Percentiles rank a stretch among this genome's conserved stretches.
Evolutionary conservation across 1,140 invertebrate genomes (phyloP).

Genomic region (Maniola jurtina): DNA sequence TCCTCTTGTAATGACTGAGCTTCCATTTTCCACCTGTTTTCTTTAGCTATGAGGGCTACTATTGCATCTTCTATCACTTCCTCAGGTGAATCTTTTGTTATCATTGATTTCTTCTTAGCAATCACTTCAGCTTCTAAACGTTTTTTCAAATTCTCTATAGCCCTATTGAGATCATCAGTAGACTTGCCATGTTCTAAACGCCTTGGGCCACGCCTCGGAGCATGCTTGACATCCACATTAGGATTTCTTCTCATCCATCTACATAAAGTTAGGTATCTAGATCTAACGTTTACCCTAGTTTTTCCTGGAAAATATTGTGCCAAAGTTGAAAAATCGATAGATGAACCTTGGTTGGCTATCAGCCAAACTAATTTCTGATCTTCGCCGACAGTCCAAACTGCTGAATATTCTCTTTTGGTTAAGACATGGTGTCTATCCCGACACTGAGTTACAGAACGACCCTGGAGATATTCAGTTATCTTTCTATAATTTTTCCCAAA

Average conservation of each 20-base stretch:
- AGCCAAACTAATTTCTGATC: conserved; percentile 62
- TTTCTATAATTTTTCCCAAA: conserved; percentile 81
- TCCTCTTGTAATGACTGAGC: conserved; percentile 15
- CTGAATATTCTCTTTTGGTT: conserved; percentile 48
- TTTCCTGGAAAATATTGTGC: conserved; percentile 60
- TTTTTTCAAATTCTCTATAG: conserved; percentile 56
- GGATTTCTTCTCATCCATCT: conserved; percentile 66
- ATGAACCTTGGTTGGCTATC: conserved; percentile 54
- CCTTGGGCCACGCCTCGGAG: conserved; percentile 58
- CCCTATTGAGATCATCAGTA: conserved; percentile 51
- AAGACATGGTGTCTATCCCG: conserved; percentile 54
- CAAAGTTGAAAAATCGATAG: conserved; percentile 52
- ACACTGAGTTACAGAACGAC: conserved; percentile 54
- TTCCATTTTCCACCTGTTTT: conserved; percentile 43
- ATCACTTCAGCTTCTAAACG: conserved; percentile 57
- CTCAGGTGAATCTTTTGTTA: conserved; percentile 50
- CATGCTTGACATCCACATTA: conserved; percentile 50
- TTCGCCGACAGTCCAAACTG: conserved; percentile 64
- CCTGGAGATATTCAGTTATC: conserved; percentile 55
- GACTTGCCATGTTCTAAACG: conserved; percentile 51
- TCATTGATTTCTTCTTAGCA: conserved; percentile 43
- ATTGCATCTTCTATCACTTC: conserved; percentile 63
- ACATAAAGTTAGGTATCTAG: conserved; percentile 54
- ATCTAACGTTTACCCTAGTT: conserved; percentile 52
- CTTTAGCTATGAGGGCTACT: conserved; percentile 49